Conservation (phyloP, 2,797 vertebrate species). For the Sphaeramia orbicularis region DNA sequence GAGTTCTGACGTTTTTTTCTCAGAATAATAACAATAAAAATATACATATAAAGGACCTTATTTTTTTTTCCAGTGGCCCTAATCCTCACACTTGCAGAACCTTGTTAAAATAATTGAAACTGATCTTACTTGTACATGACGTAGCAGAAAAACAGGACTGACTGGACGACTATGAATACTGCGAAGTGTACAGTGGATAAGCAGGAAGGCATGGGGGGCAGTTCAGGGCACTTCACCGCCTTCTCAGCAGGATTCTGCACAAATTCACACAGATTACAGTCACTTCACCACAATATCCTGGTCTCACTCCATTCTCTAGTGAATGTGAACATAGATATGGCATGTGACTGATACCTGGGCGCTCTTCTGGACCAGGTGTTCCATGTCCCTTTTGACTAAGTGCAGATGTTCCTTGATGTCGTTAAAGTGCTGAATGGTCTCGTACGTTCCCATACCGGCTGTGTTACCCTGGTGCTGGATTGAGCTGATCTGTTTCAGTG, state of each 20-base stretch:
- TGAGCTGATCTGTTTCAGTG: slow-evolving; percentile 85
- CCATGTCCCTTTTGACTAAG: slow-evolving; percentile 91
- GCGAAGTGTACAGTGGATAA: slow-evolving; percentile 93
- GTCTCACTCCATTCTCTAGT: too few species aligned
- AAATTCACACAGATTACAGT: too few species aligned
- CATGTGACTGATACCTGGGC: slow-evolving; percentile 56
- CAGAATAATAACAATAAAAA: too few species aligned
- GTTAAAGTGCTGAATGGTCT: slow-evolving; percentile 95
- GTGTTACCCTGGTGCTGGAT: slow-evolving; percentile 84
- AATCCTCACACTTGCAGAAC: not conserved
- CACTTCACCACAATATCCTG: too few species aligned
- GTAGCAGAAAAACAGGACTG: slow-evolving; percentile 93
- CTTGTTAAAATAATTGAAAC: not conserved
- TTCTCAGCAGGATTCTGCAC: slow-evolving; percentile 89
- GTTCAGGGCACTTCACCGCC: slow-evolving; percentile 89
- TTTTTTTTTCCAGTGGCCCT: too few species aligned
- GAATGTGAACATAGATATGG: too few species aligned
- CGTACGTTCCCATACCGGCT: slow-evolving; percentile 85
- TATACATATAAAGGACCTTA: too few species aligned
- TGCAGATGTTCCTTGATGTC: slow-evolving; percentile 98
- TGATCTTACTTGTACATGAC: slow-evolving; percentile 93
- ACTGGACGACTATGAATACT: slow-evolving; percentile 91
- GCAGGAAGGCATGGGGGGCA: slow-evolving; percentile 90
- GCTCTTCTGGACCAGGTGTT: slow-evolving; percentile 89
- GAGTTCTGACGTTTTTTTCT: too few species aligned